Evolutionary conservation across 2,888 invertebrate species (phyloP).

Genomic region (Coelogynopora nodosa): DNA sequence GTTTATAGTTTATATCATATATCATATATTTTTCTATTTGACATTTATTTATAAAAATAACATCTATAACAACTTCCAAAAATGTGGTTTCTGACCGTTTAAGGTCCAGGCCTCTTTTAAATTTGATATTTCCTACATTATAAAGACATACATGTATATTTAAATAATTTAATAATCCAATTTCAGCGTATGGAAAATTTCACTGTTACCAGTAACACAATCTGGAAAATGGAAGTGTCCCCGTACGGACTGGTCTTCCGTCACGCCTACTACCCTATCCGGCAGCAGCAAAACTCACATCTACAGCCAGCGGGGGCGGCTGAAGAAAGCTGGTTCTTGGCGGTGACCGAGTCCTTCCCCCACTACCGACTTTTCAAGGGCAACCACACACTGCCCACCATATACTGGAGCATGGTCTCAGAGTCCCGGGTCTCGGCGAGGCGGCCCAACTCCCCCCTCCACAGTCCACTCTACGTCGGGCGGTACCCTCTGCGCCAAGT

Average conservation of each 20-base stretch:
- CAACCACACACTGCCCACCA: neutral
- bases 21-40: too few relatives aligned
- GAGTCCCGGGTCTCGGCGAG: neutral
- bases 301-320: neutral
- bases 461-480: neutral
- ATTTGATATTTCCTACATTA: too few relatives aligned
- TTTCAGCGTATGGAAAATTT: neutral
- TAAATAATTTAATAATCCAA: too few relatives aligned
- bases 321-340: neutral
- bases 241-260: neutral
- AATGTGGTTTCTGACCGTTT: too few relatives aligned
- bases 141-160: too few relatives aligned
- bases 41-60: too few relatives aligned
- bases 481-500: neutral
- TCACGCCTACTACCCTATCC: neutral
- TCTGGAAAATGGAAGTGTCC: neutral
- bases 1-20: too few relatives aligned
- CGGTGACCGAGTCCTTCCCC: neutral
- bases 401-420: neutral
- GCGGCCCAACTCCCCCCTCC: neutral
- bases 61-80: too few relatives aligned
- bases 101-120: too few relatives aligned
- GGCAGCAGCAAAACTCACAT: neutral
- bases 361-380: neutral
- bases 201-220: neutral